These are phyloP conservation scores for Myiotriccus ornatus DNA, from an alignment of 2,797 vertebrate species.

Conservation along the genomic window DNA sequence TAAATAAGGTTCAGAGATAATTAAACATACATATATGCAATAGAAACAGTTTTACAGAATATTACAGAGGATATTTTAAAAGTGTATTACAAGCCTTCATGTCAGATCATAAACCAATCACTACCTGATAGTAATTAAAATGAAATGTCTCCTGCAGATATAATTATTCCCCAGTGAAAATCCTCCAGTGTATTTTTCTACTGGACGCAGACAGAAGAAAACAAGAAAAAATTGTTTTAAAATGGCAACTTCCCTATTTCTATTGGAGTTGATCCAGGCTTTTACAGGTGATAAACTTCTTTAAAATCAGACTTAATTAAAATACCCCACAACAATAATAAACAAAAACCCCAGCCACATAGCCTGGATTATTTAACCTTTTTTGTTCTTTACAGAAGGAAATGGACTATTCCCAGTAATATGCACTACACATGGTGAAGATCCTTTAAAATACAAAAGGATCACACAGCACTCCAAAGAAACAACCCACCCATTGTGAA, in stretches of 20 bases:
- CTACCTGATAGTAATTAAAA: slow-evolving; percentile 28
- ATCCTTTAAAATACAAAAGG: background rate
- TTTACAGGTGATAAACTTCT: background rate
- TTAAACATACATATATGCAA: background rate
- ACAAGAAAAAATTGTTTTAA: background rate
- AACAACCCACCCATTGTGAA: background rate
- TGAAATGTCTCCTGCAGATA: background rate
- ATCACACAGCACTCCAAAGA: background rate
- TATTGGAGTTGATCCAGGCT: background rate
- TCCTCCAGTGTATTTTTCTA: background rate
- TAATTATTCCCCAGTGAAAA: slow-evolving; percentile 17
- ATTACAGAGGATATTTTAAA: background rate
- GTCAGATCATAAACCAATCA: slow-evolving; percentile 6
- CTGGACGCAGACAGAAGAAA: background rate
- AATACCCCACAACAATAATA: background rate
- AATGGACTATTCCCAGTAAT: background rate
- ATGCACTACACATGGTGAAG: background rate
- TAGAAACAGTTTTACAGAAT: background rate
- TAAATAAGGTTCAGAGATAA: slow-evolving; percentile 16
- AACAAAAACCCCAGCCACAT: background rate
- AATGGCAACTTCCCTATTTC: background rate
- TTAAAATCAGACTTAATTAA: background rate
- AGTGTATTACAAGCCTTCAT: background rate
- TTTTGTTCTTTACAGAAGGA: background rate
- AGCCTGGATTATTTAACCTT: background rate